Base-by-base conservation (phyloP, 2,888 invertebrate genomes). In the Eristalis intricaria region DNA sequence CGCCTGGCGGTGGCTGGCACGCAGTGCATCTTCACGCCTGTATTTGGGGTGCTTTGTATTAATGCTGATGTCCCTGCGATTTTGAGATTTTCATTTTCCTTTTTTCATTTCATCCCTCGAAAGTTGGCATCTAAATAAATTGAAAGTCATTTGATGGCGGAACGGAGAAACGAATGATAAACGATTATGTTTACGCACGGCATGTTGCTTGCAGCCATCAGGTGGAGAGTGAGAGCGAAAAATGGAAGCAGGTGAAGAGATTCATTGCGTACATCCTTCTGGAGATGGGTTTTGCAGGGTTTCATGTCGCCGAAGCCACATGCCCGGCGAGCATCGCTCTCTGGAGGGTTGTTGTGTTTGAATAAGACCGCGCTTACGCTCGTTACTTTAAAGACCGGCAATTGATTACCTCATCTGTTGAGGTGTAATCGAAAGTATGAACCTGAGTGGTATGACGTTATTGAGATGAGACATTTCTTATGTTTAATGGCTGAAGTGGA, bases 91-190 rank as follows among this genome's bases (percentile, higher is more conserved):
- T 69, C 26, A 29, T 63, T 63, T 63, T 40, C 38, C 38, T 2
- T 40, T 13, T 40, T 40, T 3, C 38, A 19, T 19, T 50, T 50
- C 50, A 50, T n/a, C 64, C 35, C 4, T 35, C 19, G 26, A 35
- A 81, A 60, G 63, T n/a, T 19, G 19, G 65, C 50, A 19, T 76
- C 81, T 15, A 82, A 82, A 82, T 76, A 82, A 82, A 82, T 82
- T 82, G 81, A 82, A 76, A 82, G 81, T 65, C 81, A 82, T 75
- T 82, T 82, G 81, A 76, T 70, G 70, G 65, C 65, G 75, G 76
- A 82, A 76, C 75, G 58, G 66, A 35, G 65, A 61, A 70, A 75
- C 75, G 70, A 75, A 76, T 82, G 81, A 82, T 76, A 69, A 69
- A 81, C 68, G 81, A 75, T 81, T 81, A 81, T 81, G 81, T 56